Evolutionary conservation across 2,797 vertebrate genomes (phyloP).

Genomic region (Perodicticus potto): DNA sequence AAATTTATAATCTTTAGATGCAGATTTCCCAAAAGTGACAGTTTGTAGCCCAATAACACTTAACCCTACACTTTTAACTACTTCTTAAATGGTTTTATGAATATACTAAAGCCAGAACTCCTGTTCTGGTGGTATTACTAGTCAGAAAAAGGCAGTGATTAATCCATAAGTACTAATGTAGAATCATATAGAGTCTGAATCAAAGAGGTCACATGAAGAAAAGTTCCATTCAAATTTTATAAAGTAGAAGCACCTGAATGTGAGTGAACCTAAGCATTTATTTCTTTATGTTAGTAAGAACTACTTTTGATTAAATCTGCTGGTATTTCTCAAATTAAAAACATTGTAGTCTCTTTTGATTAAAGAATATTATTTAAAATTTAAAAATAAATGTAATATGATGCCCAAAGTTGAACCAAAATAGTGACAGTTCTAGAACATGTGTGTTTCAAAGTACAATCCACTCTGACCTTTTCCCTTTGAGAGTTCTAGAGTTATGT

Average conservation of each 20-base stretch:
- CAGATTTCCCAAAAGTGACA: slow-evolving; percentile 7
- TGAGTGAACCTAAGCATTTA: neutral
- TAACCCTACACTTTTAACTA: neutral
- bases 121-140: neutral
- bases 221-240: slow-evolving; percentile 22
- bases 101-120: neutral
- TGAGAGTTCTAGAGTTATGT: neutral
- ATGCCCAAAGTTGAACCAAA: slow-evolving; percentile 10
- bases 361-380: slow-evolving; percentile 37
- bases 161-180: neutral
- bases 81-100: neutral
- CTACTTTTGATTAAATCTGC: slow-evolving; percentile 10
- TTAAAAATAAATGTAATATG: slow-evolving; percentile 31
- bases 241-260: neutral
- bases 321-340: slow-evolving; percentile 35
- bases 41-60: neutral
- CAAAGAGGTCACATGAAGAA: neutral
- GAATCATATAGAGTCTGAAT: slow-evolving; percentile 30
- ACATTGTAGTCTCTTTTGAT: slow-evolving; percentile 5
- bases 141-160: neutral
- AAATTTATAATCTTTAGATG: neutral
- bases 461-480: neutral
- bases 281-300: slow-evolving; percentile 2
- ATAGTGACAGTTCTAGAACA: slow-evolving; percentile 15
- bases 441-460: slow-evolving; percentile 8